A percentile compares a stretch with the other conserved stretches of the same genome.
Evolutionary conservation across 1,140 invertebrate species (phyloP).

Genomic region (Epicauta chinensis): DNA sequence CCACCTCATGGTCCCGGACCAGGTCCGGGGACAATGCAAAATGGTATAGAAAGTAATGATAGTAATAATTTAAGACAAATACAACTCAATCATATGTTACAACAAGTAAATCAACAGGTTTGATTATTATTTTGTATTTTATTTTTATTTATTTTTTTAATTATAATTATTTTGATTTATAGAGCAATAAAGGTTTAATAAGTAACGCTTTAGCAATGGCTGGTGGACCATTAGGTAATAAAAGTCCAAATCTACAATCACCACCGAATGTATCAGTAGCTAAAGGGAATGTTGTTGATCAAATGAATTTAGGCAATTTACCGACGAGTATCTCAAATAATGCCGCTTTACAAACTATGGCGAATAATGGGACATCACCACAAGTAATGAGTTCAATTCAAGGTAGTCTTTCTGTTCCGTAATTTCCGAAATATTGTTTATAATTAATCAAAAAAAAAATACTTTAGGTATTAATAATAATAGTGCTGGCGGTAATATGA

Average conservation of each 20-base stretch:
- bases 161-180: constrained; percentile 31
- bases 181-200: constrained; percentile 69
- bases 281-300: constrained; percentile 50
- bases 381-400: constrained; percentile 61
- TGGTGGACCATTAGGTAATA: constrained; percentile 65
- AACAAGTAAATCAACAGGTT: constrained; percentile 35
- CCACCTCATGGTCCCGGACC: constrained; percentile 70
- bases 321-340: constrained; percentile 55
- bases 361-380: constrained; percentile 53
- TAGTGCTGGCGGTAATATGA: constrained; percentile 57
- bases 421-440: no score
- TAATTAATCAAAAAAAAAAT: no score
- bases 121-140: not conserved
- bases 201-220: constrained; percentile 61
- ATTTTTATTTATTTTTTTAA: not conserved
- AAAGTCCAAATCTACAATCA: constrained; percentile 74
- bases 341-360: constrained; percentile 50
- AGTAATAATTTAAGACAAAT: constrained; percentile 44
- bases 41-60: constrained; percentile 41
- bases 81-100: constrained; percentile 59
- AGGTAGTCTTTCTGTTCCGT: constrained; percentile 43
- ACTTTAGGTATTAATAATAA: constrained; percentile 58
- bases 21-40: constrained; percentile 48
- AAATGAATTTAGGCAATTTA: constrained; percentile 51
- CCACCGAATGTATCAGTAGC: constrained; percentile 67